Conservation (phyloP, 2,113 vertebrate genomes). For the Ceyx margarethae region DNA sequence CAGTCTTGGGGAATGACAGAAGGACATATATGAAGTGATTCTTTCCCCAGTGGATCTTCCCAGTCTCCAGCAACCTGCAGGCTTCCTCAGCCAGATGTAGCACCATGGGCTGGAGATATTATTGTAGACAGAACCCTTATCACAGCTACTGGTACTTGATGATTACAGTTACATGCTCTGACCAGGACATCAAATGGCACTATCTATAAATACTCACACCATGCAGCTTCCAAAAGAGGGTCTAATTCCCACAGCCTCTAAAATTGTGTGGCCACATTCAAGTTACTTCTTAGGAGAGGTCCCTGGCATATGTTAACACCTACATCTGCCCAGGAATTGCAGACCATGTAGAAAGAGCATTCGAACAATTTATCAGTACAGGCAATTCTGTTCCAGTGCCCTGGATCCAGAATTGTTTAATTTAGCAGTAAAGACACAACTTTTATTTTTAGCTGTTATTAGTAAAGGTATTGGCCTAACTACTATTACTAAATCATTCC, state of each 20-base stretch:
- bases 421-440: background rate
- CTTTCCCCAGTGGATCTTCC: background rate
- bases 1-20: background rate
- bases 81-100: background rate
- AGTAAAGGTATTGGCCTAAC: background rate
- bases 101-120: background rate
- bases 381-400: background rate
- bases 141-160: too few relatives aligned
- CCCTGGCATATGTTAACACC: background rate
- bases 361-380: background rate
- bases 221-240: background rate
- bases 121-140: background rate
- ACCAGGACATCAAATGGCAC: background rate
- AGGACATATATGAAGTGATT: background rate
- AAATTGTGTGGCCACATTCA: background rate
- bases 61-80: background rate
- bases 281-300: background rate
- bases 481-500: background rate
- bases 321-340: background rate
- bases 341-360: background rate
- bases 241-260: background rate
- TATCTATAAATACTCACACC: too few relatives aligned
- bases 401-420: background rate
- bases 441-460: background rate
- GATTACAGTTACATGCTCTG: background rate